Evolutionary conservation across 1,140 invertebrate species (phyloP).

Genomic region (Pseudomyrmex pallidus): DNA sequence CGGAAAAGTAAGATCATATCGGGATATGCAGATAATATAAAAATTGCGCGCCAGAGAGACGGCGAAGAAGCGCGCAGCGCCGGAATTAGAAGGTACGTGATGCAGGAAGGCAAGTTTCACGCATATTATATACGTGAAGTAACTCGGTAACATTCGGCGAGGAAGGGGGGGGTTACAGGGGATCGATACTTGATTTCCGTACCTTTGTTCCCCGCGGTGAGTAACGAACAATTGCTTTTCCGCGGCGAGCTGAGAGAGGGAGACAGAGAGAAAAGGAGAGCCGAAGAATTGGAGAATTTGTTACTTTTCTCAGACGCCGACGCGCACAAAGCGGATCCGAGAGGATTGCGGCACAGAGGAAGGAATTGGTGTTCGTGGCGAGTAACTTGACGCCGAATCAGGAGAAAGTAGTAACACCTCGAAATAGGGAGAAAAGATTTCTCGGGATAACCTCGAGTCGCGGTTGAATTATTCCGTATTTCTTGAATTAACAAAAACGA

Average conservation of each 20-base stretch:
- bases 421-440: neutral
- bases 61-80: neutral
- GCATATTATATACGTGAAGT: neutral
- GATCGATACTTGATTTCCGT: conserved; percentile 55
- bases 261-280: neutral
- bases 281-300: conserved; percentile 51
- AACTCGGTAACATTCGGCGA: neutral
- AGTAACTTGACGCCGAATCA: conserved; percentile 14
- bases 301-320: conserved; percentile 43
- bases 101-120: neutral
- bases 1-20: neutral
- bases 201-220: conserved; percentile 22
- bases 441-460: neutral
- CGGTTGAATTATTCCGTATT: too few species aligned
- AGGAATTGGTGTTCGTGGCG: conserved; percentile 37
- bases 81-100: conserved; percentile 23
- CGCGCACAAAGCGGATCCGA: conserved; percentile 41
- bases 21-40: conserved; percentile 11
- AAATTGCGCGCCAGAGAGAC: neutral
- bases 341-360: conserved; percentile 13
- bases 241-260: neutral
- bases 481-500: neutral
- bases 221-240: conserved; percentile 54
- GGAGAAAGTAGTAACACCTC: conserved; percentile 16
- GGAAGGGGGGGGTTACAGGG: neutral